These are phyloP conservation scores for Sceloporus undulatus DNA, from an alignment of 2,113 vertebrate genomes.

Conservation along the genomic window DNA sequence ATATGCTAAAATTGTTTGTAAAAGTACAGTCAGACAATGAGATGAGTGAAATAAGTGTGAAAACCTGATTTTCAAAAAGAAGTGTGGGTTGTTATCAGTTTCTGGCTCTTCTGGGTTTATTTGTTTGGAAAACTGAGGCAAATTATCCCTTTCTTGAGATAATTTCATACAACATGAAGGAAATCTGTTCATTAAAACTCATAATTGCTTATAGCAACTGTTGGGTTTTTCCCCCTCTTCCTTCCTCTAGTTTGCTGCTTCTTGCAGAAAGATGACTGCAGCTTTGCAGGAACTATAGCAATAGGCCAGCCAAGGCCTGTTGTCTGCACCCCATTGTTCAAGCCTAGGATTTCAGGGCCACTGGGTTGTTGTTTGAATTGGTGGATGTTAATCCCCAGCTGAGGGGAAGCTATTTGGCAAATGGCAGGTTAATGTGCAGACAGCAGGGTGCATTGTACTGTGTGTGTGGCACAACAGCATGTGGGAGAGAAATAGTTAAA, in stretches of 20 bases:
- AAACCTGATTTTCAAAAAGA: neutral
- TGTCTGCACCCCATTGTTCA: slow-evolving; percentile 57
- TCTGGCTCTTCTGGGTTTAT: neutral
- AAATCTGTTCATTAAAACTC: slow-evolving; percentile 29
- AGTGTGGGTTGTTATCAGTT: neutral
- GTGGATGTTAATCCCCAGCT: slow-evolving; percentile 67
- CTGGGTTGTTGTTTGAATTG: slow-evolving; percentile 55
- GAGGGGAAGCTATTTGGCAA: slow-evolving; percentile 64
- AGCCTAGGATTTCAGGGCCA: slow-evolving; percentile 24
- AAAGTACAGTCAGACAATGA: neutral
- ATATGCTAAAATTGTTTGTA: neutral
- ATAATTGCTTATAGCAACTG: slow-evolving; percentile 32
- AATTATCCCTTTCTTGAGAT: neutral
- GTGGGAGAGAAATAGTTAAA: slow-evolving; percentile 76
- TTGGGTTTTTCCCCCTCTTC: neutral
- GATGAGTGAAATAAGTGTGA: neutral
- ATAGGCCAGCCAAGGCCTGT: slow-evolving; percentile 4
- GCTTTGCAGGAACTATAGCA: slow-evolving; percentile 33
- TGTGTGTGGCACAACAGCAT: slow-evolving; percentile 52
- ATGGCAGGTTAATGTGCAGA: slow-evolving; percentile 70
- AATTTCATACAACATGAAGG: neutral
- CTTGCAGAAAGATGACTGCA: neutral
- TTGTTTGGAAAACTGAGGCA: neutral
- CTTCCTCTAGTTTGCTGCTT: neutral
- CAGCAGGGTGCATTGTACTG: slow-evolving; percentile 67